phyloP scores from a whole-genome alignment of 2,797 vertebrate species.

The Coreius guichenoti region DNA sequence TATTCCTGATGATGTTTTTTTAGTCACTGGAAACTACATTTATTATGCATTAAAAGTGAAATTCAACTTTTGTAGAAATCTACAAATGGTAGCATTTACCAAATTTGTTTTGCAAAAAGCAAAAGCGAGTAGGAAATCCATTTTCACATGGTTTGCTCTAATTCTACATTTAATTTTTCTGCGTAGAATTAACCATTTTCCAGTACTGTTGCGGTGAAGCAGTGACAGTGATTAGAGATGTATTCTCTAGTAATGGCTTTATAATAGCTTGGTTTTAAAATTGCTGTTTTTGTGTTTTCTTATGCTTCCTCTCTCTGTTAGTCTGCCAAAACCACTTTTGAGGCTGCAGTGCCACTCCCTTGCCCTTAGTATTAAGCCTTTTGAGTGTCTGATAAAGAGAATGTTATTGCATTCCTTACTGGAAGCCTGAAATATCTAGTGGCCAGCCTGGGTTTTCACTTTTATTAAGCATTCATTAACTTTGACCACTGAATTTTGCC shows the following conservation, averaged over 20 bases:
- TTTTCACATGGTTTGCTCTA: not conserved
- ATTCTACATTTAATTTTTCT: conserved; percentile 17
- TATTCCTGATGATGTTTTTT: not conserved
- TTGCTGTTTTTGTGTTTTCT: conserved; percentile 34
- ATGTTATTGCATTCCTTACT: conserved; percentile 45
- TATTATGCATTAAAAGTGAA: not conserved
- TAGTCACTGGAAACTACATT: not conserved
- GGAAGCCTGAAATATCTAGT: conserved; percentile 34
- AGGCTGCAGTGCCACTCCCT: conserved; percentile 17
- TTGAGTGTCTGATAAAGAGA: conserved; percentile 47
- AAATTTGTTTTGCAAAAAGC: not conserved
- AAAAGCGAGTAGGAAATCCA: not conserved
- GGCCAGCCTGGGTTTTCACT: conserved; percentile 22
- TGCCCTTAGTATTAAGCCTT: conserved; percentile 34
- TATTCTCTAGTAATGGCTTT: conserved; percentile 20
- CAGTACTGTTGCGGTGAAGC: not conserved
- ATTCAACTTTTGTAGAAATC: not conserved
- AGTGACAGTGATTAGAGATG: conserved; percentile 35
- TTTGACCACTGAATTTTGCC: conserved; percentile 23
- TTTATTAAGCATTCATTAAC: conserved; percentile 35
- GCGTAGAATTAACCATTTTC: not conserved
- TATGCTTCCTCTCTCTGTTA: conserved; percentile 28
- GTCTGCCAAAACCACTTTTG: conserved; percentile 39
- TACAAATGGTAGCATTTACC: not conserved
- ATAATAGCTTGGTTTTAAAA: conserved; percentile 33